Conservation (phyloP, 53 echinoderm and acorn worm genomes). For the Holothuria scabra region DNA sequence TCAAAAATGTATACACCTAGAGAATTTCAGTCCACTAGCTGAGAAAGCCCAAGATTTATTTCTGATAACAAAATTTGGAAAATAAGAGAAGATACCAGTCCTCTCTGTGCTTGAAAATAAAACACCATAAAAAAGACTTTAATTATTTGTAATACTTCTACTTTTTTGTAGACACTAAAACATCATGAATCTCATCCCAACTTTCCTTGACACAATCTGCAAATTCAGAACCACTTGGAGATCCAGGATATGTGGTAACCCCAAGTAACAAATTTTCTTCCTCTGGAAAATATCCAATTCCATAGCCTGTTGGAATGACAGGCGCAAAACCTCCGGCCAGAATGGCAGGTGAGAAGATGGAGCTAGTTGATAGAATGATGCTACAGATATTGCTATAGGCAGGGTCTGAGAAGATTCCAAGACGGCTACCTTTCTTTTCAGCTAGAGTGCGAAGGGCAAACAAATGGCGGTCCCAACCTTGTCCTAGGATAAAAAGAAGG, state of each 20-base stretch:
- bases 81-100: no score
- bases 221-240: conserved; percentile 73
- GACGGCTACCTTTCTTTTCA: conserved; percentile 53
- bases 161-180: conserved; percentile 63
- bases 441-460: conserved; percentile 86
- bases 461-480: conserved; percentile 97
- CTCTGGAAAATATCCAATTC: conserved; percentile 76
- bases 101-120: no score
- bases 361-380: conserved; percentile 93
- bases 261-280: conserved; percentile 71
- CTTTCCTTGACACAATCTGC: conserved; percentile 74
- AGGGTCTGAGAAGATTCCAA: conserved; percentile 81
- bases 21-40: no score
- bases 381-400: conserved; percentile 79
- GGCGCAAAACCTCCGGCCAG: conserved; percentile 93
- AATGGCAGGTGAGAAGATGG: conserved; percentile 85
- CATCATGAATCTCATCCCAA: conserved; percentile 86
- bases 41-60: no score
- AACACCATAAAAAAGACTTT: no score
- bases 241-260: conserved; percentile 87
- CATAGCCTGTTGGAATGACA: conserved; percentile 82
- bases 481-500: conserved; percentile 55
- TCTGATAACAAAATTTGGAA: no score
- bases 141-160: neutral
- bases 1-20: no score